These are phyloP conservation scores for Anthopleura xanthogrammica DNA, from an alignment of 92 coral and sea anemone genomes.

Conservation along the genomic window DNA sequence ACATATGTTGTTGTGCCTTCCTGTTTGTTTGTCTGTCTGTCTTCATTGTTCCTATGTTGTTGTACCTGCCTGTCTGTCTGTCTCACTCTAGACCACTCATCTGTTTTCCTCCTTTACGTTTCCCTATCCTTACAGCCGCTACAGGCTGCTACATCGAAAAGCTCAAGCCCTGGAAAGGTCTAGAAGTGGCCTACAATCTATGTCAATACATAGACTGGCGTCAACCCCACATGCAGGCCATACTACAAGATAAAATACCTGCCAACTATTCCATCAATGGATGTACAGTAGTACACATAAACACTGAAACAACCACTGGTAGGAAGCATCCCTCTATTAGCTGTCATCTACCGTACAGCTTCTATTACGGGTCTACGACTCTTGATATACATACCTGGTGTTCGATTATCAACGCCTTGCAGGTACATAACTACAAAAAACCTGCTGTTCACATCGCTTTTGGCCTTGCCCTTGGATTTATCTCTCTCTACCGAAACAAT, in stretches of 20 bases:
- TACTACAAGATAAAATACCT: conserved; percentile 13
- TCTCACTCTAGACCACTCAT: not conserved
- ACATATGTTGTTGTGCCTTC: too few relatives aligned
- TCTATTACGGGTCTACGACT: conserved; percentile 47
- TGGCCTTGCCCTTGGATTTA: conserved; percentile 49
- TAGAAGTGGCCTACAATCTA: conserved; percentile 32
- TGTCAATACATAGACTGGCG: conserved; percentile 23
- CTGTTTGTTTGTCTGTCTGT: not conserved
- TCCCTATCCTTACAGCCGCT: not conserved
- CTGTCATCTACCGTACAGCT: conserved; percentile 24
- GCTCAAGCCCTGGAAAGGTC: conserved; percentile 30
- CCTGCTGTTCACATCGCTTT: conserved; percentile 64
- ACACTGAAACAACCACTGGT: not conserved
- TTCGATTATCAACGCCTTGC: conserved; percentile 66
- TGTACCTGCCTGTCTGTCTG: not conserved
- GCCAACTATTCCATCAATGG: conserved; percentile 11
- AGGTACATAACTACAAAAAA: conserved; percentile 30
- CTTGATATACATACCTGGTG: conserved; percentile 64
- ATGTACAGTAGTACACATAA: conserved; percentile 4
- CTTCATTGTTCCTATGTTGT: not conserved
- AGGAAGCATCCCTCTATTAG: not conserved
- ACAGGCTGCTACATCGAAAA: not conserved
- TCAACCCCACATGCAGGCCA: conserved; percentile 1
- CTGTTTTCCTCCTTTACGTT: too few relatives aligned
- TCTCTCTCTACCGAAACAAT: conserved; percentile 38